Base-by-base conservation (phyloP, 1,140 invertebrate genomes). In the Arion vulgaris region DNA sequence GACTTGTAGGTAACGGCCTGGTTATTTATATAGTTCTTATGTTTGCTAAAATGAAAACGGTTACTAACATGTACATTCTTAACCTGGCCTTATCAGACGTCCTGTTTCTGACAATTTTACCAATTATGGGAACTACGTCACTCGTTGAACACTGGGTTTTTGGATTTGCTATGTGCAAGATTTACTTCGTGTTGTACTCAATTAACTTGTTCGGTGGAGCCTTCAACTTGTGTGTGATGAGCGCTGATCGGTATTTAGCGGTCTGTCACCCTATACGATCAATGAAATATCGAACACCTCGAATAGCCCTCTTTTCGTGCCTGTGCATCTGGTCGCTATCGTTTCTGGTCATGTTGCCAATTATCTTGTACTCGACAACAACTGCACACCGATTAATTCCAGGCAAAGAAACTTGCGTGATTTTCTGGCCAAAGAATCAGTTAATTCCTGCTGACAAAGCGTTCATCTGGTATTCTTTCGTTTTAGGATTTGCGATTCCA, bases 191-290 rank as follows among this genome's bases (percentile, higher is more conserved):
- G 19, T 95, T 96, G 0, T 98, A 97, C 0, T 97, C 96, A 49
- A 97, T 99, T 73, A 99, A 98, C 88, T 97, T 98, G 91, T 98
- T 98, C 89, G 98, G 97, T 0, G 97, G 96, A 85, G 97, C 96
- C 71, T 96, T 98, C 82, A 97, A 98, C 87, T 93, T 99, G 23
- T 96, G 97, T 78, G 97, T 98, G 53, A 98, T 99, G 97, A 97
- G 96, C 83, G 97, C 96, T 0, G 98, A 99, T 92, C 94, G 98
- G n/a, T 99, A 98, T 91, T 95, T 99, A 34, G 97, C 97, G 0
- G 98, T 99, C 0, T 99, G 98, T 88, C 97, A 99, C 93, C 97
- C 98, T 0, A 98, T 99, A 72, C 95, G 95, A 0, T 96, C 97
- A 0, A 95, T 96, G 0, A 95, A 95, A 77, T 92, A 88, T 87